These are phyloP conservation scores for Sebastes glaucus DNA, from an alignment of 2,797 vertebrate genomes.

Conservation along the genomic window DNA sequence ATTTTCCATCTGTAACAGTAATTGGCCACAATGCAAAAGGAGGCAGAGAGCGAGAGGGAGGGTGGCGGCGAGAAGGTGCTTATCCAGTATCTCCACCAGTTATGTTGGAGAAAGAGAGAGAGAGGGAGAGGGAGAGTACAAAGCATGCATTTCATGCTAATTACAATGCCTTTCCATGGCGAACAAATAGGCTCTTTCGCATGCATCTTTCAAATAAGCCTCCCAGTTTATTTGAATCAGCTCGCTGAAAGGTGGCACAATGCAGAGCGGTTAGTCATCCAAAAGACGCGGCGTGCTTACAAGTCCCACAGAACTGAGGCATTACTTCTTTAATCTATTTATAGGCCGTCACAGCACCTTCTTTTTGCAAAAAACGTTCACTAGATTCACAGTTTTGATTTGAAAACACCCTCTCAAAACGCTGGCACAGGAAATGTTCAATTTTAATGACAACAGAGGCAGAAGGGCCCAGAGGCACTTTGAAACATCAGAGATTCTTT, in stretches of 20 bases:
- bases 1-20: constrained; percentile 76
- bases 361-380: constrained; percentile 46
- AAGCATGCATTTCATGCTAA: constrained; percentile 72
- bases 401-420: constrained; percentile 52
- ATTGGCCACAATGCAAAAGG: constrained; percentile 71
- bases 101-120: constrained; percentile 27
- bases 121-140: constrained; percentile 37
- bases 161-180: constrained; percentile 56
- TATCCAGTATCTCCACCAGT: constrained; percentile 65
- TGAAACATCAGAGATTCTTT: constrained; percentile 78
- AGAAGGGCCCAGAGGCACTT: constrained; percentile 69
- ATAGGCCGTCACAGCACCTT: constrained; percentile 58
- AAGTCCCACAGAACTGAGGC: constrained; percentile 44
- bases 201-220: constrained; percentile 65
- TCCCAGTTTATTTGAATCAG: constrained; percentile 59
- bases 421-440: constrained; percentile 64
- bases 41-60: constrained; percentile 35
- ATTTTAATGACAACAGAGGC: constrained; percentile 75
- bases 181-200: constrained; percentile 65
- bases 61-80: constrained; percentile 40
- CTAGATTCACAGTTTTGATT: constrained; percentile 59
- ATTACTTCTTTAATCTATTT: constrained; percentile 64
- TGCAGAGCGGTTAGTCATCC: constrained; percentile 55
- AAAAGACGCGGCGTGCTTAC: constrained; percentile 43
- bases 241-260: constrained; percentile 55